phyloP scores from a whole-genome alignment of 1,140 invertebrate genomes.

The Lerema accius region DNA sequence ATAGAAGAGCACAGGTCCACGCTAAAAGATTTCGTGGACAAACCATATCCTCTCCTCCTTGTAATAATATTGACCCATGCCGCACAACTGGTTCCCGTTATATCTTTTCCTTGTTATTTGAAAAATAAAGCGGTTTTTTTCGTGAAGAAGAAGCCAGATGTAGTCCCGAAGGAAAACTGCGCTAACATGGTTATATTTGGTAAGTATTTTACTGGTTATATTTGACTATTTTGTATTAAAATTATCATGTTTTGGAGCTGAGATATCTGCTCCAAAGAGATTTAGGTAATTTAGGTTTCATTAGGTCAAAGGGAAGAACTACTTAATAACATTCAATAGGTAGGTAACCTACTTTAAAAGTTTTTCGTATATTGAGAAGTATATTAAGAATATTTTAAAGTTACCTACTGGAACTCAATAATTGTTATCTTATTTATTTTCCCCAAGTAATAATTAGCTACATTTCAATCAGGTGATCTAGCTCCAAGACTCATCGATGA shows the following conservation, averaged over 20 bases:
- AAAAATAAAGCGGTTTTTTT: conserved; percentile 96
- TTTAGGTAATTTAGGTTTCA: too few species aligned
- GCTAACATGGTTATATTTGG: conserved; percentile 90
- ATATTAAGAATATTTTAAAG: too few species aligned
- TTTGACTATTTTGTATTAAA: too few species aligned
- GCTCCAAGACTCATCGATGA: conserved; percentile 95
- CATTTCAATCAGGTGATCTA: conserved; percentile 87
- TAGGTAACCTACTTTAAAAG: too few species aligned
- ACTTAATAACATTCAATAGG: too few species aligned
- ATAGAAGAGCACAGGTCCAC: conserved; percentile 92
- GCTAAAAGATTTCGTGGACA: conserved; percentile 93
- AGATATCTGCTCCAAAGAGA: too few species aligned
- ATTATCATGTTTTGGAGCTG: too few species aligned
- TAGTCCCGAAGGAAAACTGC: conserved; percentile 89
- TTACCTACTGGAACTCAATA: too few species aligned
- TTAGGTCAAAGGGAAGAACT: too few species aligned
- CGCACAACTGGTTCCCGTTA: conserved; percentile 89
- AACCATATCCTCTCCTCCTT: conserved; percentile 85
- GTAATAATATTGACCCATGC: conserved; percentile 89
- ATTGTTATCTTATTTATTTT: too few species aligned
- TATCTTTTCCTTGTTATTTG: conserved; percentile 90
- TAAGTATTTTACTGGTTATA: conserved; percentile 46
- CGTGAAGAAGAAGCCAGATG: conserved; percentile 89
- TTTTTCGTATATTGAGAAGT: too few species aligned
- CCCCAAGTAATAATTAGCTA: too few species aligned